Evolutionary conservation across 2,888 invertebrate genomes (phyloP).

Genomic region (Chymomyza amoena): DNA sequence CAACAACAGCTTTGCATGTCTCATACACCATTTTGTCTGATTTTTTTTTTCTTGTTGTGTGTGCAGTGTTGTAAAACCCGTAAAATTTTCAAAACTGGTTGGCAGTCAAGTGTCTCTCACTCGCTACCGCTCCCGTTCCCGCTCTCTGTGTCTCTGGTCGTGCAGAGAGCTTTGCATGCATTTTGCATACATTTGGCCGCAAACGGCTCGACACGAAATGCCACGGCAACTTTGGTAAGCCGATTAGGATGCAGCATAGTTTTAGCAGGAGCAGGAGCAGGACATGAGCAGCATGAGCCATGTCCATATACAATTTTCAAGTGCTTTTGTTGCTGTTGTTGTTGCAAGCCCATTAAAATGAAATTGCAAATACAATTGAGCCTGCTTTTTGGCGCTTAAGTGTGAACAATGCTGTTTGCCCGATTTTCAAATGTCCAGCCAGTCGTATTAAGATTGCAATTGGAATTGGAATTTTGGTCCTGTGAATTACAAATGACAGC

Average conservation of each 20-base stretch:
- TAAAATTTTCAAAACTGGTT: slow-evolving; percentile 15
- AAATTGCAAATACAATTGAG: slow-evolving; percentile 44
- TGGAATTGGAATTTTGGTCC: slow-evolving; percentile 4
- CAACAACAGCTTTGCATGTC: slow-evolving; percentile 16
- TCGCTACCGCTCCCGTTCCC: no score
- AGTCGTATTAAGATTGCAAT: not conserved
- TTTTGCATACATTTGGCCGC: slow-evolving; percentile 51
- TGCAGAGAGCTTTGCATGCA: slow-evolving; percentile 24
- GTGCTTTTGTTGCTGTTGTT: slow-evolving; percentile 10
- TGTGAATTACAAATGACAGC: not conserved
- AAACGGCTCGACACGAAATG: slow-evolving; percentile 11
- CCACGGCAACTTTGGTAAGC: slow-evolving; percentile 56
- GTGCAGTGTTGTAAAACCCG: slow-evolving; percentile 3
- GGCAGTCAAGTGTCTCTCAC: slow-evolving; percentile 16
- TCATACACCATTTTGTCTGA: not conserved
- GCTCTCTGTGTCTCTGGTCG: no score
- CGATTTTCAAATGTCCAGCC: slow-evolving; percentile 4
- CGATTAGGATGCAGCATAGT: slow-evolving; percentile 41
- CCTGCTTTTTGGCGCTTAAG: slow-evolving; percentile 36
- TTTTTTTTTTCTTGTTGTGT: no score
- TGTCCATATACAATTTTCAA: not conserved
- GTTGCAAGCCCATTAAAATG: slow-evolving; percentile 37
- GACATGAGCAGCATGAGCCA: not conserved
- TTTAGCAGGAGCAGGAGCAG: not conserved
- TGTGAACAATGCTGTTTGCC: slow-evolving; percentile 22